Evolutionary conservation across 1,140 invertebrate genomes (phyloP).

Genomic region (Panagrolaimus sp.): DNA sequence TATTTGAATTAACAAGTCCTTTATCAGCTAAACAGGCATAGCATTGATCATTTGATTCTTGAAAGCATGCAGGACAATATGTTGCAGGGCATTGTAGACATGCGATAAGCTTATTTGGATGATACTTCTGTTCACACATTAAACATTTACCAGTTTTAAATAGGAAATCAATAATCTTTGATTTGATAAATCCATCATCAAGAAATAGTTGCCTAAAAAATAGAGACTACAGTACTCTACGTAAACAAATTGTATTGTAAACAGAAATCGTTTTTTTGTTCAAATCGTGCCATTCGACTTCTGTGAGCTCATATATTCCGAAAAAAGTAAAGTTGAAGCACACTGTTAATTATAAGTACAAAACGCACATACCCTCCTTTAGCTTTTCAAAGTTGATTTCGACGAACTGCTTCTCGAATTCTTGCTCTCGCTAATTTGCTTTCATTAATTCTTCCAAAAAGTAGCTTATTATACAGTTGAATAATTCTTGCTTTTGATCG

Average conservation of each 20-base stretch:
- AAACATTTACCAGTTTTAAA: conserved; percentile 12
- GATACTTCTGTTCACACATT: conserved; percentile 15
- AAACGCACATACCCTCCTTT: not conserved
- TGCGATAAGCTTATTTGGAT: not conserved
- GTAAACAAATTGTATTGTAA: no score
- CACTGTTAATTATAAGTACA: not conserved
- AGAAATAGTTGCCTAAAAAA: not conserved
- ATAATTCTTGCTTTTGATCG: conserved; percentile 20
- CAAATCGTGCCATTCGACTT: no score
- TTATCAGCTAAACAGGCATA: conserved; percentile 6
- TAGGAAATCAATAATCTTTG: conserved; percentile 5
- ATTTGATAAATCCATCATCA: not conserved
- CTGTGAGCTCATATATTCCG: no score
- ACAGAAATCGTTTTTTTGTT: no score
- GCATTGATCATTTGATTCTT: not conserved
- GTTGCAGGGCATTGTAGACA: not conserved
- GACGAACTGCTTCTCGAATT: not conserved
- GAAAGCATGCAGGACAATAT: conserved; percentile 4
- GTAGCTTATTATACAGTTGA: conserved; percentile 27
- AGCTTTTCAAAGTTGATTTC: not conserved
- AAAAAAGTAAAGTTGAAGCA: no score
- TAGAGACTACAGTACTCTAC: no score
- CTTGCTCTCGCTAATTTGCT: not conserved
- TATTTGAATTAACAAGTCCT: no score
- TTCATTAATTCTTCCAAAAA: conserved; percentile 13